phyloP scores from a whole-genome alignment of 2,797 vertebrate species.

The Sorex maritimensis region DNA sequence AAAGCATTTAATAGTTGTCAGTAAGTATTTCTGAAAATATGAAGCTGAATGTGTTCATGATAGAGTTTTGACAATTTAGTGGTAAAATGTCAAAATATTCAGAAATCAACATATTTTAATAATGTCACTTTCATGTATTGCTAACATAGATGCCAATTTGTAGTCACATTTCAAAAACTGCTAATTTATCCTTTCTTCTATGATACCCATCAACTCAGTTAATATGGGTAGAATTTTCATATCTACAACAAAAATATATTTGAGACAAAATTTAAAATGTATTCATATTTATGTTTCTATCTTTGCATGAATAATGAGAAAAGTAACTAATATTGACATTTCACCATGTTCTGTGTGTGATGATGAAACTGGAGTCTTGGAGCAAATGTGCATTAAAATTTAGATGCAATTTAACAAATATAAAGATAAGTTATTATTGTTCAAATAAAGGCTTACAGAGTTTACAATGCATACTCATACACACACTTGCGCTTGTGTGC shows the following conservation, averaged over 20 bases:
- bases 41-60: slow-evolving; percentile 70
- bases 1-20: slow-evolving; percentile 80
- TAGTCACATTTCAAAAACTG: slow-evolving; percentile 66
- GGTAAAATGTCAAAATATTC: slow-evolving; percentile 83
- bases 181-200: slow-evolving; percentile 58
- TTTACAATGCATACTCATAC: background rate
- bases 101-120: slow-evolving; percentile 79
- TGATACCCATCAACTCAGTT: background rate
- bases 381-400: slow-evolving; percentile 11
- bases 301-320: background rate
- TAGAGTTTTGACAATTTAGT: slow-evolving; percentile 77
- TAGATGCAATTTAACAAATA: slow-evolving; percentile 18
- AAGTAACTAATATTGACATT: background rate
- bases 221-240: background rate
- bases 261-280: slow-evolving; percentile 53
- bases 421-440: background rate
- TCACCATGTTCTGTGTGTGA: background rate
- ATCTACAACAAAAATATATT: slow-evolving; percentile 11
- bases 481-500: too few species aligned
- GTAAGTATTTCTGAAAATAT: slow-evolving; percentile 75
- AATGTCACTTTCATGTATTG: slow-evolving; percentile 75
- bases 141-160: slow-evolving; percentile 75
- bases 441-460: background rate
- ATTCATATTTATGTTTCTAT: slow-evolving; percentile 40
- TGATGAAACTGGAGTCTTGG: background rate